These are phyloP conservation scores for Drosophila bifasciata DNA, from an alignment of 1,140 invertebrate genomes.

Conservation along the genomic window DNA sequence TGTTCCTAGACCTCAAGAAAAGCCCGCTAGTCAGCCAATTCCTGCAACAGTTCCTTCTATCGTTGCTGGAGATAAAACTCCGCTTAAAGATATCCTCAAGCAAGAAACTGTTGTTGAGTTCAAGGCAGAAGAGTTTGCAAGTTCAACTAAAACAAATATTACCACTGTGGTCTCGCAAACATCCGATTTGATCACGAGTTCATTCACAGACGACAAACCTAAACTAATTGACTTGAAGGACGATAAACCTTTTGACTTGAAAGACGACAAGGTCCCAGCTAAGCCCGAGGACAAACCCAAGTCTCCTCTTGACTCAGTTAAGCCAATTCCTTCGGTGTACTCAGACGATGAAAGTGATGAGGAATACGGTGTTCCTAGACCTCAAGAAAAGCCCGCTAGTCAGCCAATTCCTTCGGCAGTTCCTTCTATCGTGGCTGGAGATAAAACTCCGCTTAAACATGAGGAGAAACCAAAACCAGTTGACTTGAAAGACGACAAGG, in stretches of 20 bases:
- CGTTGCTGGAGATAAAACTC: conserved; percentile 12
- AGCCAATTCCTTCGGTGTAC: conserved; percentile 3
- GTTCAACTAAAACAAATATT: too few species aligned
- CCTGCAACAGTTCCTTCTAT: conserved; percentile 1
- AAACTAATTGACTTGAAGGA: too few species aligned
- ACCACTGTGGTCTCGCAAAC: too few species aligned
- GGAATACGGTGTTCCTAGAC: conserved; percentile 4
- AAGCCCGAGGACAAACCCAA: conserved; percentile 8
- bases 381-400: conserved; percentile 7
- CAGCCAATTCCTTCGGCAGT: conserved; percentile 4
- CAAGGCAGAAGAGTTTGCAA: too few species aligned
- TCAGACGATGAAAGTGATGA: conserved; percentile 26
- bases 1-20: conserved; percentile 4
- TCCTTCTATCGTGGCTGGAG: conserved; percentile 7
- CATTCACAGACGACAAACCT: too few species aligned
- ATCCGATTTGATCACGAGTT: too few species aligned
- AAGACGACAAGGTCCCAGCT: background rate
- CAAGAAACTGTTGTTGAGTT: too few species aligned
- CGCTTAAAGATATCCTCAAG: too few species aligned
- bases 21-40: conserved; percentile 3
- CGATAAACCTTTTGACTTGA: background rate
- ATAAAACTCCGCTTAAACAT: conserved; percentile 1
- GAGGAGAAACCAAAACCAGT: too few species aligned
- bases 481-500: background rate
- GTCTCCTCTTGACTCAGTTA: conserved; percentile 6